Evolutionary conservation across 2,888 invertebrate species (phyloP), one percentile per base, ranked within the genome.

Genomic region (Sarcophaga carnaria): DNA sequence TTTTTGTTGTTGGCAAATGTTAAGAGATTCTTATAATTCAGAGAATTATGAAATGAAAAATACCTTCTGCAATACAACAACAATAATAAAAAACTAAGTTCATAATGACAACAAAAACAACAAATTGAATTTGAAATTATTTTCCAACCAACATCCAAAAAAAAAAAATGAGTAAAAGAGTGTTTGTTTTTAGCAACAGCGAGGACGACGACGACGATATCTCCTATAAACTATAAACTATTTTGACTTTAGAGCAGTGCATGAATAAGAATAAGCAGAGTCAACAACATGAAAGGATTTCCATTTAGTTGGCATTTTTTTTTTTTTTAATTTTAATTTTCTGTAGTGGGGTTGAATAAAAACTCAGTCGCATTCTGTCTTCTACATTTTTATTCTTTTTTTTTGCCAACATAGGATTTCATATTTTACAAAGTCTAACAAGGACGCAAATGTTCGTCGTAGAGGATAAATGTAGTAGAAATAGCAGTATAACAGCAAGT

Each of bases 231-330:
- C 17, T 71, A 12, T 54, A 37, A 37, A 54, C 54, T 54, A 14
- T 54, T 14, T 49, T 27, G 54, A 49, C 64, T 64, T 45, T 60
- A 70, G 25, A 78, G 37, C 47, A 64, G 17, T 47, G 59, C 17
- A 54, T 14, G 17, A 17, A 12, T 54, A 54, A 54, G 12, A 17
- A 54, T 4, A 22, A 75, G 17, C 20, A 75, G 60, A n/a, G 72
- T 12, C 45, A 64, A 54, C n/a, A 4, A 25, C 49, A 91, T 90
- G 91, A 90, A 92, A 91, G 91, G 90, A 92, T 92, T 91, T 91
- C 89, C 89, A 91, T 90, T 45, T 62, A 67, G 59, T 89, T 89
- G 88, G 85, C 25, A 20, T 74, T 37, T n/a, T 66, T n/a, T 49
- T 75, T 12, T 54, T 75, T 62, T 63, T 27, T 74, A 10, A 64